phyloP scores from a whole-genome alignment of 2,113 vertebrate genomes.

The Heterotilapia buettikoferi region DNA sequence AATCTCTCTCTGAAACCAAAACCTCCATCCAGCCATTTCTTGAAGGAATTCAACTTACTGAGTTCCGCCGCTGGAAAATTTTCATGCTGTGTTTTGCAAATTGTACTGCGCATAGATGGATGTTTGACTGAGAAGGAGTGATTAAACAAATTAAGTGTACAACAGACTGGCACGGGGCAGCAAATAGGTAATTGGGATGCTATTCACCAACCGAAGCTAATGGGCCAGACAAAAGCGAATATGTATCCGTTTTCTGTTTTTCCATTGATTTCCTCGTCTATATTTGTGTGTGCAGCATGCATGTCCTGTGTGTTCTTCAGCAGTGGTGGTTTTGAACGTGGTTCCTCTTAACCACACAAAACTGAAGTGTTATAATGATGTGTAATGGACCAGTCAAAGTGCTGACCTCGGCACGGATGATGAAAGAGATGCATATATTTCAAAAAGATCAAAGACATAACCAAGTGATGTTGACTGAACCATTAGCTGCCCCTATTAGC shows the following conservation, averaged over 20 bases:
- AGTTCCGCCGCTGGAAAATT: background rate
- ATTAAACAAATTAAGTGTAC: background rate
- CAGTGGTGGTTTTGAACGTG: background rate
- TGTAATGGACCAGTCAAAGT: slow-evolving; percentile 10
- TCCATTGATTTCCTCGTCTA: background rate
- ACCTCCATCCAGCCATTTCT: background rate
- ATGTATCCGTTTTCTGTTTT: background rate
- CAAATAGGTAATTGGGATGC: background rate
- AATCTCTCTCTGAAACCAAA: background rate
- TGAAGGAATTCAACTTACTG: background rate
- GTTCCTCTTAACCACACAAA: slow-evolving; percentile 1
- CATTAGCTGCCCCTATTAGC: background rate
- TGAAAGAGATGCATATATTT: slow-evolving; percentile 2
- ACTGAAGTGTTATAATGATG: background rate
- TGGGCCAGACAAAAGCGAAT: background rate
- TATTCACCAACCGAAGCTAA: background rate
- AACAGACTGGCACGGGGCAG: background rate
- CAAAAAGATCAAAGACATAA: slow-evolving; percentile 5
- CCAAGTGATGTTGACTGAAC: background rate
- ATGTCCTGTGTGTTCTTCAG: background rate
- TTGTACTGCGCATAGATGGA: background rate
- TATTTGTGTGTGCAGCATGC: background rate
- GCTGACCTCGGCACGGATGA: slow-evolving; percentile 7
- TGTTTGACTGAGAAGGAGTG: background rate
- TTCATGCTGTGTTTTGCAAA: background rate